Evolutionary conservation across 2,797 vertebrate genomes (phyloP).

Genomic region (Melanotaenia boesemani): DNA sequence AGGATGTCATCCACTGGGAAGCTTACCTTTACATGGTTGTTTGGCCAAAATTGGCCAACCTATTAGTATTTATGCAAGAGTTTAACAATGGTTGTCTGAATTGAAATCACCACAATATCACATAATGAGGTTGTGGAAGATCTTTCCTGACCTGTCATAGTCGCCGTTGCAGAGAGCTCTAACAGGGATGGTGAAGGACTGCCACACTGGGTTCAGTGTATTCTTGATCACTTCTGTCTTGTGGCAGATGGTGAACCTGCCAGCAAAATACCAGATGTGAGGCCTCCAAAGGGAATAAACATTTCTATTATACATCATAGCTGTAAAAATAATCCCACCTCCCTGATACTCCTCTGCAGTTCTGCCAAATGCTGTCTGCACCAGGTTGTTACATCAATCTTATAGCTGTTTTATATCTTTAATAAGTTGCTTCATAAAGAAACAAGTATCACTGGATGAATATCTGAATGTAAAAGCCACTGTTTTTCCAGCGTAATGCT

Average conservation of each 20-base stretch:
- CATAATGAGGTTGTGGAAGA: not conserved
- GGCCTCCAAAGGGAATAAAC: conserved; percentile 15
- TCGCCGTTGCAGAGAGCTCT: conserved; percentile 96
- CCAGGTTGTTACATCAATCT: not conserved
- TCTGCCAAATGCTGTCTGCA: conserved; percentile 8
- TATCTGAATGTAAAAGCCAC: not conserved
- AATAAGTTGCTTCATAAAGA: too few relatives aligned
- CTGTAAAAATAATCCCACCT: conserved; percentile 20
- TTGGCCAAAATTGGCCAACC: not conserved
- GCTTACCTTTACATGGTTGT: conserved; percentile 1
- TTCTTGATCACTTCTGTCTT: conserved; percentile 99
- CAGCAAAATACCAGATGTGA: conserved; percentile 38
- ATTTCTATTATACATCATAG: conserved; percentile 23
- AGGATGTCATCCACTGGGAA: conserved; percentile 46
- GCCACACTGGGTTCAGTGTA: conserved; percentile 96
- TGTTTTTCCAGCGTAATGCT: conserved; percentile 2
- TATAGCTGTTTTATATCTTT: not conserved
- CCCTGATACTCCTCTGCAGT: conserved; percentile 11
- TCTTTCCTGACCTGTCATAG: conserved; percentile 90
- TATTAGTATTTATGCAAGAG: not conserved
- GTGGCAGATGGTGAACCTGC: conserved; percentile 98
- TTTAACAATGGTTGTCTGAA: not conserved
- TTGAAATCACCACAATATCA: not conserved
- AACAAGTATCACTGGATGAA: not conserved
- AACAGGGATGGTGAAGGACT: conserved; percentile 96